These are phyloP conservation scores for Xylophagus ater DNA, from an alignment of 2,888 invertebrate genomes.

Conservation along the genomic window DNA sequence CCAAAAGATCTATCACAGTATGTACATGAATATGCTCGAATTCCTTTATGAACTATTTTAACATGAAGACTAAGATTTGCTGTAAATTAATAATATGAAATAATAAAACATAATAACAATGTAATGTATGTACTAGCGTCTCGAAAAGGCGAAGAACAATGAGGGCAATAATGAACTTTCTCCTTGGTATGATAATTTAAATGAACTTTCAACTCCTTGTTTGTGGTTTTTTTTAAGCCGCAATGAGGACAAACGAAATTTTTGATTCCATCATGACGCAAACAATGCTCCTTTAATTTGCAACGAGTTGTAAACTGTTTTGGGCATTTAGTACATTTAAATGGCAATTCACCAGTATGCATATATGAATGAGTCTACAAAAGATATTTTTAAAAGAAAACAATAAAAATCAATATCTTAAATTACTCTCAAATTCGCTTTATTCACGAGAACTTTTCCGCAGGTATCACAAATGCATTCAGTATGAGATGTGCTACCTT, in stretches of 20 bases:
- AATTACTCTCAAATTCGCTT: conserved; percentile 6
- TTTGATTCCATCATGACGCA: conserved; percentile 13
- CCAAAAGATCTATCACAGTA: conserved; percentile 14
- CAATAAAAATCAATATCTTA: background rate
- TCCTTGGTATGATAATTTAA: conserved; percentile 10
- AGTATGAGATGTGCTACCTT: background rate
- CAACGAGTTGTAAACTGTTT: conserved; percentile 10
- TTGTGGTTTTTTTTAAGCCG: conserved; percentile 8
- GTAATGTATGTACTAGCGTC: conserved; percentile 8
- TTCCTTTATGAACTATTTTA: conserved; percentile 13
- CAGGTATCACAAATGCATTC: conserved; percentile 10
- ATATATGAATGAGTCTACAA: conserved; percentile 6
- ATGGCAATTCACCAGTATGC: conserved; percentile 9
- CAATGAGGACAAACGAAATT: no score
- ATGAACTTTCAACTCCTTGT: conserved; percentile 10
- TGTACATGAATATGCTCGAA: conserved; percentile 11
- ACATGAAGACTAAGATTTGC: conserved; percentile 12
- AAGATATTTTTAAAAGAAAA: background rate
- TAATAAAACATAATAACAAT: no score
- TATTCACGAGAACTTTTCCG: conserved; percentile 9
- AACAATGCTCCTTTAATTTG: conserved; percentile 15
- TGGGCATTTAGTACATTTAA: no score
- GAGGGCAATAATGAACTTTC: conserved; percentile 3
- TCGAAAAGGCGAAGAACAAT: conserved; percentile 3
- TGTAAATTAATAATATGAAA: no score